Evolutionary conservation across 2,888 invertebrate species (phyloP), one percentile per base, ranked within the genome.

Genomic region (Parnassius glacialis): DNA sequence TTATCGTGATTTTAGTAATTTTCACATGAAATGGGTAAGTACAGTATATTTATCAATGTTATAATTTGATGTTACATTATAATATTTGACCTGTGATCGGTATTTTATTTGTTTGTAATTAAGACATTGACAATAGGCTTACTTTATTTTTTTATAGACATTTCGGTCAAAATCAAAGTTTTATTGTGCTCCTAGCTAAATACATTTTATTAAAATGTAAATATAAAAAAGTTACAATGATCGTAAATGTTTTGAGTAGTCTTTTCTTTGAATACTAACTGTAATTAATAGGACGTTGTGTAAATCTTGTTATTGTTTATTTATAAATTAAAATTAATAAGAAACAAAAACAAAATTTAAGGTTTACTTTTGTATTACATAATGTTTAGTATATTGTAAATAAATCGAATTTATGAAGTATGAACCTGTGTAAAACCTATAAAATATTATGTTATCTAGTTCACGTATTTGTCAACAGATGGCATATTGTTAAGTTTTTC

Each of bases 11-110:
- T 75, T 70, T 67, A 75, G 73, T 71, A 65, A 67, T 69, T 71
- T 73, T 68, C 65, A 62, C 70, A 68, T 65, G 83, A 74, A 78
- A 90, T 90, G 90, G 90, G 90, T 90, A 77, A 84, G 89, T 80
- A 41, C 16, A 62, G 41, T 20, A 52, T 58, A 34, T 57, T 11
- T 42, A 47, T 20, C 9, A 43, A 34, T 34, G 51, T 13, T 13
- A 11, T 48, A 25, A 47, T 7, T 34, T 43, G 7, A 5, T 10
- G 20, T 45, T 58, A 56, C n/a, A 42, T 16, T 51, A 55, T 48
- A 42, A 34, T 34, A 52, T 48, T 54, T 43, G 12, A 48, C 20
- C 47, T 2, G 5, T 20, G n/a, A 34, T 34, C 7, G 34, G 1
- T 13, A 58, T 50, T 58, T 50, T 34, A 57, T 50, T 58, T 62